These are phyloP conservation scores for Entomobrya proxima DNA, from an alignment of 2,888 invertebrate species.

Conservation along the genomic window DNA sequence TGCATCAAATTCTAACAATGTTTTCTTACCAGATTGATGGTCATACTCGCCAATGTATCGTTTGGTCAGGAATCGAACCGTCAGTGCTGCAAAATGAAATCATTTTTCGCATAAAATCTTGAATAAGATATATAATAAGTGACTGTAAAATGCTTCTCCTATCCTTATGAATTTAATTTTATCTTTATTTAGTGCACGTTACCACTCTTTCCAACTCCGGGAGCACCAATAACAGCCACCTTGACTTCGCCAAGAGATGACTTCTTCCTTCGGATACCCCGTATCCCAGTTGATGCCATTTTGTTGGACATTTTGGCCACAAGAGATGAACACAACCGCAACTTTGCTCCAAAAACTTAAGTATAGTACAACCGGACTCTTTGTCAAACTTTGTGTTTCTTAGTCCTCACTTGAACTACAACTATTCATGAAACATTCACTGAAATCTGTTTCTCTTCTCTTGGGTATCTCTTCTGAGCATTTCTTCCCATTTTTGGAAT, in stretches of 20 bases:
- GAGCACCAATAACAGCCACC: constrained; percentile 92
- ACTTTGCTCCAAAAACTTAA: background rate
- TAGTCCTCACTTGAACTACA: no score
- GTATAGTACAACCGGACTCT: no score
- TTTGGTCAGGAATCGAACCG: constrained; percentile 93
- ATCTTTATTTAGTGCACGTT: no score
- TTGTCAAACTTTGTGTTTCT: no score
- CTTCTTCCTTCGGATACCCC: constrained; percentile 92
- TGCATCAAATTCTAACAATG: background rate
- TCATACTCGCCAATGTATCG: constrained; percentile 97
- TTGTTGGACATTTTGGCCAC: constrained; percentile 45
- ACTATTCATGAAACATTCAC: no score
- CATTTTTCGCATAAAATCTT: background rate
- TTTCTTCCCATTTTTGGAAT: no score
- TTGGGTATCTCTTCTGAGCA: no score
- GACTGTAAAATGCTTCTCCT: constrained; percentile 20
- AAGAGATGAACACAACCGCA: background rate
- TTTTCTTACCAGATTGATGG: constrained; percentile 88
- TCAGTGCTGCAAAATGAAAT: constrained; percentile 82
- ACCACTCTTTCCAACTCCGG: constrained; percentile 96
- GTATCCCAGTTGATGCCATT: constrained; percentile 82
- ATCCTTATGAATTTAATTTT: background rate
- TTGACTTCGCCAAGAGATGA: constrained; percentile 93
- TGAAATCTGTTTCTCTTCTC: no score
- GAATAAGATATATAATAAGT: background rate